Percentiles rank a stretch among this genome's conserved stretches.
Conservation (phyloP, 2,797 vertebrate species). For the Podarcis siculus region DNA sequence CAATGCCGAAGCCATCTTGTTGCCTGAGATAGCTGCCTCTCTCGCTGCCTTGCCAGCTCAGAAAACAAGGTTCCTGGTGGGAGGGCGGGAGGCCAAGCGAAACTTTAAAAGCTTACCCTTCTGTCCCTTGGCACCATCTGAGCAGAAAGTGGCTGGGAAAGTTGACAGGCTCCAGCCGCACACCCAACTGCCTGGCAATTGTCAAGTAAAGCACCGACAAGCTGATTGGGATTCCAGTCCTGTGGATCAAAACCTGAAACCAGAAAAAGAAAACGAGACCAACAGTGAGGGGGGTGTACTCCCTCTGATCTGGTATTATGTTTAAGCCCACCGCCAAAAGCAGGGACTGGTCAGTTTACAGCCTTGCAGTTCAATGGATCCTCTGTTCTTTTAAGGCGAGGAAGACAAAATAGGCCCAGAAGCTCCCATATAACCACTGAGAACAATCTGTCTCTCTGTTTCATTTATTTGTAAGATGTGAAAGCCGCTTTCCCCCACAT, state of each 20-base stretch:
- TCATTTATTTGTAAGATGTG: too few relatives aligned
- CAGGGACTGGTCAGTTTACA: not conserved
- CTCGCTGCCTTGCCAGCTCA: not conserved
- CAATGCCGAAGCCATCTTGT: not conserved
- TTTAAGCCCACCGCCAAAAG: too few relatives aligned
- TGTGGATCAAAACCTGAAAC: slow-evolving; percentile 89
- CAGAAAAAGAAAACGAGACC: not conserved
- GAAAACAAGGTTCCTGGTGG: not conserved
- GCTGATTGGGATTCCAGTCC: slow-evolving; percentile 96
- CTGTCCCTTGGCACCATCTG: slow-evolving; percentile 91
- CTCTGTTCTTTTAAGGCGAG: not conserved
- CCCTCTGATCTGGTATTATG: not conserved
- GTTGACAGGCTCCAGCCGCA: slow-evolving; percentile 93
- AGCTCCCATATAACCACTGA: too few relatives aligned
- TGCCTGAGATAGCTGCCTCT: not conserved
- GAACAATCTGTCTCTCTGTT: not conserved
- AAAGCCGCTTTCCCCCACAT: too few relatives aligned
- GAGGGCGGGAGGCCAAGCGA: not conserved
- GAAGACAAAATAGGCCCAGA: not conserved
- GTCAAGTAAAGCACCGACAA: slow-evolving; percentile 96
- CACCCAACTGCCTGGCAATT: slow-evolving; percentile 88
- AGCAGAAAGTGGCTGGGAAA: slow-evolving; percentile 97
- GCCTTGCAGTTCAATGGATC: not conserved
- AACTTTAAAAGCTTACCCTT: slow-evolving; percentile 78
- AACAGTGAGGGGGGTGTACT: not conserved